Base-by-base conservation (phyloP, 2,797 vertebrate genomes). In the Sciurus vulgaris region DNA sequence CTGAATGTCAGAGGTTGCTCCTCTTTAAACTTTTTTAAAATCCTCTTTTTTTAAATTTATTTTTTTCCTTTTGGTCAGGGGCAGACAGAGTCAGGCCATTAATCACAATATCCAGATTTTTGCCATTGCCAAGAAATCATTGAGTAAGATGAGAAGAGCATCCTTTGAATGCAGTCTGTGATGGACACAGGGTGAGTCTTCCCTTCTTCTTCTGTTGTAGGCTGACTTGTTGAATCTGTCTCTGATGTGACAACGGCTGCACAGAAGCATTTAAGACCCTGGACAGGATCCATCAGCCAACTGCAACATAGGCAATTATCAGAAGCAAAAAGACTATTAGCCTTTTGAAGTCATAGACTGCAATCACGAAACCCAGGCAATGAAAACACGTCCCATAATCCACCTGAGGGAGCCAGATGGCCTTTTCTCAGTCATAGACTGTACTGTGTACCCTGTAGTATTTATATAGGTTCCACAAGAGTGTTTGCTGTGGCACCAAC, bases 361-460 rank as follows among this genome's bases (percentile, higher is more conserved):
- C 73, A 17, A 73, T 38, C 86, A 49, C 51, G 49, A 97, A 89
- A 94, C 30, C 59, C 38, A 79, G 38, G 82, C 83, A 86, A 90
- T 54, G 79, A 86, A 90, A 92, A 3, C 56, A 61, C 78, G 49
- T 86, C 24, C 61, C 30, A 51, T 69, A 86, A 78, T 90, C 61
- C 51, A 78, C 82, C 49, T 12, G 5, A 41, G 67, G 84, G 74
- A 77, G 63, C n/a, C 77, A 92, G 82, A 54, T 41, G 33, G 65
- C n/a, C 70, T 82, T 93, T 69, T n/a, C 69, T 70, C 82, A 81
- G 28, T 88, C 51, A 33, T 20, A 83, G 70, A 44, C 28, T n/a
- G 28, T 63, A 38, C 82, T 93, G 0, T 95, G 74, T 81, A 44
- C 82, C 24, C 49, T 49, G 28, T 20, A 77, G 61, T 63, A 49